Base-by-base conservation (phyloP, 2,888 invertebrate genomes). In the Parnassius glacialis region DNA sequence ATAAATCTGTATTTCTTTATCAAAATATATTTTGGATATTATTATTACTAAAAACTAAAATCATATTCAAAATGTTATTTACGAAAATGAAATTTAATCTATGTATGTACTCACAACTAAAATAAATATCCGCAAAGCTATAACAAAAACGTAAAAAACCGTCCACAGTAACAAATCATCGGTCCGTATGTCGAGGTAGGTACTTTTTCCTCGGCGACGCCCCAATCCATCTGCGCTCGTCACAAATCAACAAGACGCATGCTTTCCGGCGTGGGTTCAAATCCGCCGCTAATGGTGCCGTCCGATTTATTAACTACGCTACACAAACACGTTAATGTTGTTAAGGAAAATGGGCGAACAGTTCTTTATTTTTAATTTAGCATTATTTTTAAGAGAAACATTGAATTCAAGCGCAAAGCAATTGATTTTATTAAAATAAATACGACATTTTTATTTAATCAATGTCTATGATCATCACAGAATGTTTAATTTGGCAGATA, bases 171-270 rank as follows among this genome's bases (percentile, higher is more conserved):
- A 71, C 68, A 74, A 76, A 75, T 76, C 75, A 78, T 62, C 64
- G 45, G 60, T 63, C 57, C 53, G 62, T 65, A 64, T 71, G 73
- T 67, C 69, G 64, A 9, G 10, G 1, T 16, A 16, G 16, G 69
- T 65, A 62, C 68, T 66, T 70, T 67, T 61, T 61, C 64, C 66
- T 50, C 20, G 57, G 52, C 62, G 58, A 59, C 61, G 63, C 61
- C 75, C 76, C 80, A 75, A 83, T 83, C 85, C 82, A 82, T 86
- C 87, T 79, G 80, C 74, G 74, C 79, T 80, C 83, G 80, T 85
- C 89, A 86, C 90, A 89, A 89, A 90, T 89, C 89, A 89, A 75
- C 80, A 83, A 87, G 89, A 89, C 85, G 78, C 83, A 90, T 85
- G 87, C 75, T 80, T 89, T 89, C 90, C 88, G 85, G 79, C 71